Conservation (phyloP, 2,797 vertebrate species). For the Dermochelys coriacea region DNA sequence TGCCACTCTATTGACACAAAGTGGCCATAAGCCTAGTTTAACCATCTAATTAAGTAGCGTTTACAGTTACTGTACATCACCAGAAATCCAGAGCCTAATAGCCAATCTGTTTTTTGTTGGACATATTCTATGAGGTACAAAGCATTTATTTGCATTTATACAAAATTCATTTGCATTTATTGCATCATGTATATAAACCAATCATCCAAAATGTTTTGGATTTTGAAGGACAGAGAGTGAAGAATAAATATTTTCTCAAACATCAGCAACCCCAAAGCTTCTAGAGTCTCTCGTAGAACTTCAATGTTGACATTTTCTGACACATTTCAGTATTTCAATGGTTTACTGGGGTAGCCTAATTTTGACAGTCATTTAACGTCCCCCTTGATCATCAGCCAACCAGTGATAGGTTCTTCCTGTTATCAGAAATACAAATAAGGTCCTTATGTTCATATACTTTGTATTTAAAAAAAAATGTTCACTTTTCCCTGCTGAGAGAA, state of each 20-base stretch:
- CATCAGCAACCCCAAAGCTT: neutral
- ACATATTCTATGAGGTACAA: neutral
- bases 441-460: neutral
- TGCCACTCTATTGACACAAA: accelerated
- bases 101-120: accelerated
- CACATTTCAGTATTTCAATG: neutral
- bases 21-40: neutral
- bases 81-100: neutral
- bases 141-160: too few relatives aligned
- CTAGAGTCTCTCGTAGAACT: neutral
- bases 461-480: neutral
- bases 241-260: neutral
- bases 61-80: neutral
- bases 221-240: neutral
- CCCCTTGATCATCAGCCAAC: neutral
- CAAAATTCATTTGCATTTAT: accelerated
- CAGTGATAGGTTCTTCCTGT: neutral
- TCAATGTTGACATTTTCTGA: neutral
- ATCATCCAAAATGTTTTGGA: neutral
- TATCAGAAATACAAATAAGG: neutral
- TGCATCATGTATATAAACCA: neutral
- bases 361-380: neutral
- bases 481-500: neutral
- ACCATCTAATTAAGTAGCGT: neutral
- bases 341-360: neutral